Conservation (phyloP, 2,797 vertebrate species). For the Anas acuta region DNA sequence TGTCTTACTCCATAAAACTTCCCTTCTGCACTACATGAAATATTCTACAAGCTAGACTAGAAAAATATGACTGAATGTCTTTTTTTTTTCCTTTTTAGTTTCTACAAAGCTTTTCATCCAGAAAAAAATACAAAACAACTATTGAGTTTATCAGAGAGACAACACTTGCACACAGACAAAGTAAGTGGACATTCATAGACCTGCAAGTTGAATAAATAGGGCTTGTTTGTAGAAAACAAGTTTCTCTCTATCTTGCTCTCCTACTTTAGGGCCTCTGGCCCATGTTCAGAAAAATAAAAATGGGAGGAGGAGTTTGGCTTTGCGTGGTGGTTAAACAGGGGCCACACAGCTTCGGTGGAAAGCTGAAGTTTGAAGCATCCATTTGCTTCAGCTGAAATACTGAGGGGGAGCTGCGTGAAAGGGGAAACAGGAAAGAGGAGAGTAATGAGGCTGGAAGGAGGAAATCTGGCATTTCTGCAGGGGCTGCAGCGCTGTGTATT, state of each 20-base stretch:
- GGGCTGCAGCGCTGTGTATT: not conserved
- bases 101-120: constrained; percentile 73
- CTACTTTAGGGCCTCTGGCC: constrained; percentile 42
- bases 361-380: not conserved
- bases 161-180: constrained; percentile 64
- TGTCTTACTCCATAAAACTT: constrained; percentile 70
- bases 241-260: constrained; percentile 53
- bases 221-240: constrained; percentile 47
- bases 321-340: constrained; percentile 9
- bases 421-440: not conserved
- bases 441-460: constrained; percentile 14
- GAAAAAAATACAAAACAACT: constrained; percentile 73
- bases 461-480: constrained; percentile 20
- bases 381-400: constrained; percentile 30
- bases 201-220: constrained; percentile 66
- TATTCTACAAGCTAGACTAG: constrained; percentile 73
- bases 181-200: constrained; percentile 52
- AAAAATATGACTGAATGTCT: constrained; percentile 74
- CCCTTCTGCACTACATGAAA: constrained; percentile 64
- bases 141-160: constrained; percentile 63
- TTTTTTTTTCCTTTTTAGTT: constrained; percentile 58
- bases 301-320: constrained; percentile 53
- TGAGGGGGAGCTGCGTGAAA: not conserved
- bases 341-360: constrained; percentile 16
- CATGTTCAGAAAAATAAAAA: constrained; percentile 53